Base-by-base conservation (phyloP, 2,888 invertebrate species). In the Volucella inanis region DNA sequence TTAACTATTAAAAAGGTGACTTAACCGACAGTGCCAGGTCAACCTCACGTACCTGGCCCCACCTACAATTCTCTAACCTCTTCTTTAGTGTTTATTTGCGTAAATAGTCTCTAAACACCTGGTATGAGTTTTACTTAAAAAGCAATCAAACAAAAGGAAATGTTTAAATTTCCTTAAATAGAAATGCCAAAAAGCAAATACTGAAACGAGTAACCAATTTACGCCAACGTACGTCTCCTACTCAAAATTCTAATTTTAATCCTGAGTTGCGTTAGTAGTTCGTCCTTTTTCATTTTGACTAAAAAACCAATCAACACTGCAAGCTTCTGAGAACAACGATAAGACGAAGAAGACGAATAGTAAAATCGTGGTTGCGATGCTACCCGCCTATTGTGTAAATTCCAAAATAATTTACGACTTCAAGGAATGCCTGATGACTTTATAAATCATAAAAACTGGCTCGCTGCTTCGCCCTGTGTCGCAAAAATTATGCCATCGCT, bases 381-480 rank as follows among this genome's bases (percentile, higher is more conserved):
- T 39, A 59, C 22, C 50, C 74, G 47, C 18, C 45, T 31, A 31
- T 49, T 49, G 71, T 75, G 76, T 80, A 76, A 76, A 81, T 81
- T 85, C 76, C 10, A 68, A 81, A 76, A 81, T 85, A 81, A 85
- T 85, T 85, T 85, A 85, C 72, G 85, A 77, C 84, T 74, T 31
- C 14, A 45, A 80, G 72, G 74, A 80, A 87, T 84, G 70, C 11
- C 76, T 84, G 79, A 87, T 77, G 87, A 87, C 80, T 87, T 77
- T 71, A 87, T 80, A 84, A 87, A 87, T 87, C 80, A 87, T 70
- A 71, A 79, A 31, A 87, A 77, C 72, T 77, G 76, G 52, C 67
- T 70, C 76, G 31, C 6, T 76, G 80, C 52, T 55, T 45, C 39
- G 39, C 43, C 75, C 72, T 72, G 54, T 71, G 76, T 59, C 50